phyloP scores from a whole-genome alignment of 2,888 invertebrate species.

The Poecilus cupreus region DNA sequence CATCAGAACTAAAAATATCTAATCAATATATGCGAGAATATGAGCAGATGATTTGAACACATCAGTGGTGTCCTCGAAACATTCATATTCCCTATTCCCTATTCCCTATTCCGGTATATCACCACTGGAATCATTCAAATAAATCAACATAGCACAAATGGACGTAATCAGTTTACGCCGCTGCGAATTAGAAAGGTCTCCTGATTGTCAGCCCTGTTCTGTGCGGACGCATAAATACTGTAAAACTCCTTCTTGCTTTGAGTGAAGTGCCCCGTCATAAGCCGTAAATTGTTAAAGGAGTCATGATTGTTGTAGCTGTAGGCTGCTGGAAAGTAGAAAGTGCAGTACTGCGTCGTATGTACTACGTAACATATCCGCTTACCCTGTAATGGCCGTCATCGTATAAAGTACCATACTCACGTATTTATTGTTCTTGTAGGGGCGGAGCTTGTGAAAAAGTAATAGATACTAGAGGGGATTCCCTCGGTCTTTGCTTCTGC shows the following conservation, averaged over 20 bases:
- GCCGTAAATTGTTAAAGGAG: slow-evolving; percentile 51
- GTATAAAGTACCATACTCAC: slow-evolving; percentile 44
- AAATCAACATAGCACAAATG: too few species aligned
- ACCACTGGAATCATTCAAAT: too few species aligned
- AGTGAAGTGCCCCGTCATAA: slow-evolving; percentile 27
- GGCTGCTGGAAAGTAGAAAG: neutral
- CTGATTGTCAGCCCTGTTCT: neutral
- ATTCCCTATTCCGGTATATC: too few species aligned
- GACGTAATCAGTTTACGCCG: too few species aligned
- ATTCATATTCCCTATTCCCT: too few species aligned
- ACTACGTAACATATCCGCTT: slow-evolving; percentile 11
- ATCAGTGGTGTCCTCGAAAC: too few species aligned
- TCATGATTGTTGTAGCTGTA: slow-evolving; percentile 37
- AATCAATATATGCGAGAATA: slow-evolving; percentile 2
- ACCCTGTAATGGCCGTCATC: slow-evolving; percentile 38
- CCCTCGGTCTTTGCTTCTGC: neutral
- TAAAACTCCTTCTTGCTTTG: neutral
- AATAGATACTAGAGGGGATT: slow-evolving; percentile 38
- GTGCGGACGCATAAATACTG: neutral
- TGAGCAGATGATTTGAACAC: neutral
- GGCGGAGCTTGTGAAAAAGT: slow-evolving; percentile 31
- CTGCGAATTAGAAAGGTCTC: too few species aligned
- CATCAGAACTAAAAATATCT: slow-evolving; percentile 8
- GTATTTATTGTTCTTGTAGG: slow-evolving; percentile 52
- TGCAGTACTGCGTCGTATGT: neutral